Evolutionary conservation across 1,140 invertebrate genomes (phyloP).

Genomic region (Pinna nobilis): DNA sequence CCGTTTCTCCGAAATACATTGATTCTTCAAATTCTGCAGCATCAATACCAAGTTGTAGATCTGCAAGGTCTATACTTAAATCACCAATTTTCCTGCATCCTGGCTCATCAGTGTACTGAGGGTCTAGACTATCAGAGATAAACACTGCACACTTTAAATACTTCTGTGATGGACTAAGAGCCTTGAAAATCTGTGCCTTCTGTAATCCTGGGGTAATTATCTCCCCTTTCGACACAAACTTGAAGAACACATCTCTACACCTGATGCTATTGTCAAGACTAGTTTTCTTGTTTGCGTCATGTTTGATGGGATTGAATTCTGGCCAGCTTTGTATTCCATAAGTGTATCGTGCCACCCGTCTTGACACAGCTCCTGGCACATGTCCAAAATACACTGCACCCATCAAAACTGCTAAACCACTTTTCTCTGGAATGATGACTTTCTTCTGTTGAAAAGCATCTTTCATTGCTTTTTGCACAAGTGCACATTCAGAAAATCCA

Average conservation of each 20-base stretch:
- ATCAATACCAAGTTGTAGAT: too few species aligned
- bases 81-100: constrained; percentile 18
- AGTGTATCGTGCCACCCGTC: background rate
- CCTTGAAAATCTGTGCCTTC: constrained; percentile 25
- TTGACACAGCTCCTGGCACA: background rate
- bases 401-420: constrained; percentile 34
- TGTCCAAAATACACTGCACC: constrained; percentile 39
- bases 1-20: constrained; percentile 26
- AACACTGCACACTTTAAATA: constrained; percentile 24
- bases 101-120: constrained; percentile 9
- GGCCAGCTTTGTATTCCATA: constrained; percentile 34
- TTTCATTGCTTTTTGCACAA: constrained; percentile 32
- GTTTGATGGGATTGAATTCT: background rate
- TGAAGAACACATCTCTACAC: constrained; percentile 34
- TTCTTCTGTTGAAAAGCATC: constrained; percentile 16
- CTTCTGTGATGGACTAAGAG: background rate
- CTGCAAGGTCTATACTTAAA: background rate
- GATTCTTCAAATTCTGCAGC: constrained; percentile 18
- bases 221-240: constrained; percentile 23
- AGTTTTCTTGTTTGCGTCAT: constrained; percentile 3
- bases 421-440: constrained; percentile 33
- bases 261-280: constrained; percentile 1
- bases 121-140: constrained; percentile 17
- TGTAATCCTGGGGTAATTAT: constrained; percentile 15
- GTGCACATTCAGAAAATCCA: constrained; percentile 38